A percentile compares a stretch with the other conserved stretches of the same genome.
Evolutionary conservation across 2,113 vertebrate genomes (phyloP).

Genomic region (Heterotilapia buettikoferi): DNA sequence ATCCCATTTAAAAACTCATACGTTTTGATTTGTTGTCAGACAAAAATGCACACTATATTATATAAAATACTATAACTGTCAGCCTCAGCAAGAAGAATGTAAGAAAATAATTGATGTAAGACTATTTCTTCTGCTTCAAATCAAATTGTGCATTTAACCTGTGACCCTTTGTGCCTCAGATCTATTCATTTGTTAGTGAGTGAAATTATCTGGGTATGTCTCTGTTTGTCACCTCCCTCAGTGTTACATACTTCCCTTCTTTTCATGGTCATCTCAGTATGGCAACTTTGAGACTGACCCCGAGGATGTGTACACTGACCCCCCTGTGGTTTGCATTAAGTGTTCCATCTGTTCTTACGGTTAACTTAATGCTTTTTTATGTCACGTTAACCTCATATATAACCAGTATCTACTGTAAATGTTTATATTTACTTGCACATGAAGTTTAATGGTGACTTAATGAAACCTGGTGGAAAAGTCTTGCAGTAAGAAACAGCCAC

Average conservation of each 20-base stretch:
- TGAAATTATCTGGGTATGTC: not conserved
- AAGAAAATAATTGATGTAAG: not conserved
- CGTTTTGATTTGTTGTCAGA: not conserved
- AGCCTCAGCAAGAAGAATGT: not conserved
- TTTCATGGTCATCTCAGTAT: not conserved
- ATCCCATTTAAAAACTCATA: not conserved
- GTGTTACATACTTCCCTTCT: not conserved
- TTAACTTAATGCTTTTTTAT: not conserved
- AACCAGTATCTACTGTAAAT: not conserved
- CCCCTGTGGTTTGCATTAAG: slow-evolving; percentile 54
- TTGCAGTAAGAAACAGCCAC: not conserved
- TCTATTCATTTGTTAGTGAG: not conserved
- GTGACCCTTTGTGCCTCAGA: not conserved
- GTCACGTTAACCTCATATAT: not conserved
- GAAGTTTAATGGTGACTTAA: not conserved
- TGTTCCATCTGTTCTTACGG: not conserved
- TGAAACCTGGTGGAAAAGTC: not conserved
- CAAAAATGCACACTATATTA: not conserved
- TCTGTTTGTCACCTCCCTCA: not conserved
- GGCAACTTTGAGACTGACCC: not conserved
- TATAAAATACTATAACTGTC: not conserved
- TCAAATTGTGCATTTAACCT: not conserved
- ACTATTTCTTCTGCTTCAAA: not conserved
- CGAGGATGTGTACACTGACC: not conserved
- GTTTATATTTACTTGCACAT: not conserved